Base-by-base conservation (phyloP, 2,797 vertebrate species). In the Semotilus atromaculatus region DNA sequence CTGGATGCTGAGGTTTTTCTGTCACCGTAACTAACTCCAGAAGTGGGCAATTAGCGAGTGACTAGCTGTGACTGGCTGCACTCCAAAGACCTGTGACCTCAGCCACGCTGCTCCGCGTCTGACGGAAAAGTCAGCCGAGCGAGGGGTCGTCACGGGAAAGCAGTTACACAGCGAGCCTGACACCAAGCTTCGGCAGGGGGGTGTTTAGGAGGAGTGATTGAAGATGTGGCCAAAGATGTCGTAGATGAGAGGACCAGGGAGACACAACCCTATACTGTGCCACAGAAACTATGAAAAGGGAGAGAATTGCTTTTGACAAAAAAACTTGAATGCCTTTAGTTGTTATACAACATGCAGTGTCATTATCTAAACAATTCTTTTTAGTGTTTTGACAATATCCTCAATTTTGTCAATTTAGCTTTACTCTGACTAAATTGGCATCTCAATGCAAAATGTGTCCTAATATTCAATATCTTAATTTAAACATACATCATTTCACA, bases 81-180 rank as follows among this genome's bases (percentile, higher is more conserved):
- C 90, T 92, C 93, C 93, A 94, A 90, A 88, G 92, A 91, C 90
- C 92, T 90, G 91, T 92, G 94, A 94, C 92, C 93, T 91, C 88
- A 51, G 79, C 87, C 91, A 92, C 92, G 91, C 91, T 86, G 88
- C 88, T 93, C 90, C 89, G 88, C 87, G 86, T 92, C 92, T 93
- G 90, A 93, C 29, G 66, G 90, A 88, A 78, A 58, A 48, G 43
- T 58, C 66, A 38, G 77, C 60, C 64, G 81, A 82, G 82, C 86
- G 80, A 87, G 72, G 83, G 70, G 89, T 90, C 88, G 45, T 88
- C 87, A 85, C 86, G 86, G 70, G 34, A 89, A 93, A 94, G 90
- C 90, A 93, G 93, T 90, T 92, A 86, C 89, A 8, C 92, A 86
- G 90, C 89, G 88, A 92, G 93, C 82, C 87, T 73, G 76, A 88